Evolutionary conservation across 2,888 invertebrate genomes (phyloP).

Genomic region (Geophilus truncorum): DNA sequence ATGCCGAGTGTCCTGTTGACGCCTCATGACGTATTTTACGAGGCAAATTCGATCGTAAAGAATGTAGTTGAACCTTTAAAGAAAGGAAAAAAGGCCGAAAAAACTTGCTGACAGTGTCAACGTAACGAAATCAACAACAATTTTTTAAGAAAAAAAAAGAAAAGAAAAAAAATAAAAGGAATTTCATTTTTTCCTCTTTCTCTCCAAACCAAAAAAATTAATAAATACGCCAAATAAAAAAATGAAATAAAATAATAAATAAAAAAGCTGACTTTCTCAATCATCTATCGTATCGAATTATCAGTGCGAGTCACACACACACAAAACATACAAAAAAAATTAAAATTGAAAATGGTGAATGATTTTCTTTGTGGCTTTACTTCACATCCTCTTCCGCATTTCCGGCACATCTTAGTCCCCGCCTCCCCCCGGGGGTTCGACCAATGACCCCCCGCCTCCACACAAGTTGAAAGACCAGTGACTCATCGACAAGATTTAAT

Average conservation of each 20-base stretch:
- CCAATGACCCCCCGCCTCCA: slow-evolving; percentile 20
- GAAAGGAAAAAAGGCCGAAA: background rate
- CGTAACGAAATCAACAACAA: background rate
- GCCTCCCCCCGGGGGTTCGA: slow-evolving; percentile 11
- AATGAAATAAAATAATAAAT: background rate
- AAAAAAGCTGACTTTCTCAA: background rate
- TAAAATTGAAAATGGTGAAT: background rate
- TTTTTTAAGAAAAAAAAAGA: background rate
- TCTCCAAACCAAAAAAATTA: background rate
- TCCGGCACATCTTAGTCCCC: slow-evolving; percentile 16
- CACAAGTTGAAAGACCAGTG: slow-evolving; percentile 25
- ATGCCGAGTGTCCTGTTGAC: slow-evolving; percentile 20
- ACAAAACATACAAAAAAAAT: background rate
- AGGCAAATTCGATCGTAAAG: slow-evolving; percentile 16
- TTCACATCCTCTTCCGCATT: slow-evolving; percentile 10
- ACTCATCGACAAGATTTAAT: slow-evolving; percentile 32
- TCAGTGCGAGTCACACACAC: background rate
- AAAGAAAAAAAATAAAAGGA: background rate
- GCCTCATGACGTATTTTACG: slow-evolving; percentile 16
- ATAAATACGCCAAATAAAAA: background rate
- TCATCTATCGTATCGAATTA: background rate
- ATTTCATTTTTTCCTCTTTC: background rate
- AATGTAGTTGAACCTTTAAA: background rate
- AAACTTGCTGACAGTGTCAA: background rate
- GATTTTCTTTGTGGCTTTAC: background rate